Evolutionary conservation across 2,113 vertebrate species (phyloP), one percentile per base, ranked within the genome.

Genomic region (Lycaon pictus): DNA sequence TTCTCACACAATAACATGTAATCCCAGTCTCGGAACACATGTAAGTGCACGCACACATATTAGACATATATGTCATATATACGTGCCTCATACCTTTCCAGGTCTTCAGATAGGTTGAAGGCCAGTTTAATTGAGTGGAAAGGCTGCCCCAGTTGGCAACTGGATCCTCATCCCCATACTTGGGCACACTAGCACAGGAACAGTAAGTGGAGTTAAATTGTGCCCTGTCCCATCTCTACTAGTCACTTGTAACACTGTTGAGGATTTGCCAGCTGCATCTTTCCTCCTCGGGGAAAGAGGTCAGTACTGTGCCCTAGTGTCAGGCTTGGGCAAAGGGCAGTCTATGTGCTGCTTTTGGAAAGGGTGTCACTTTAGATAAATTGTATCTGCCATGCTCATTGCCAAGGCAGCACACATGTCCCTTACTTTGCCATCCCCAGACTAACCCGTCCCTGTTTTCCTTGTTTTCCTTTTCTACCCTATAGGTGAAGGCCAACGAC

Each of bases 401-500:
- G 88, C 82, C 86, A 86, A 92, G 91, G 81, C 89, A 91, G 55
- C 51, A 27, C 27, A 0, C 2, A 17, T 11, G 11, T 81, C 56
- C 74, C 56, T 58, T 76, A 23, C 51, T 60, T 88, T 62, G n/a
- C 53, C 48, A 0, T 87, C 56, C 53, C 48, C 7, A 15, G 32
- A 58, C 87, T 94, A 60, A 98, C 32, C 23, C 17, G 4, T 43
- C 7, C 16, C 15, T 22, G 60, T 62, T 51, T 96, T 29, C 23
- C 0, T 0, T 62, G 2, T 69, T 79, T 86, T 93, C 72, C 74
- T 77, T 95, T 97, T 82, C 85, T 76, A 51, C 87, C 55, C 93
- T 56, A 0, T 80, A 99, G 99, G 99, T 99, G 87, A 99, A 99
- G 97, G 99, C 99, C 97, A 99, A 99, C 0, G 99, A 99, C 37